Base-by-base conservation (phyloP, 1,140 invertebrate species). In the Drosophila azteca region DNA sequence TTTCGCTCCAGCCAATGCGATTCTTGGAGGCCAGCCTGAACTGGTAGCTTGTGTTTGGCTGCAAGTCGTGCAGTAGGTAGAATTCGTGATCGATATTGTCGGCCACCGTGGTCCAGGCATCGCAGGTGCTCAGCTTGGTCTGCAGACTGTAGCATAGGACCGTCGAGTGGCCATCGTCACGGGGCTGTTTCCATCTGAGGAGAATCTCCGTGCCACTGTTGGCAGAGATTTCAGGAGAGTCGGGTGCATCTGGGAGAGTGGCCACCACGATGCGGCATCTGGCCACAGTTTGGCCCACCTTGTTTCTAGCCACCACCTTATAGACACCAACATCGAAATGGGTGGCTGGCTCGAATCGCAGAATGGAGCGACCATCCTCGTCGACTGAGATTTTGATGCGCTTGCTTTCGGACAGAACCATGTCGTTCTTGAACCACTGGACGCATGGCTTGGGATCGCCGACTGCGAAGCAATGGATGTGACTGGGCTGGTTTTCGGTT, bases 361-460 rank as follows among this genome's bases (percentile, higher is more conserved):
- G 91, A 31, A 96, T 95, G 0, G 96, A 97, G 53, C 96, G 93
- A 0, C 97, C 97, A 35, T 96, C 94, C 22, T 95, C 94, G 63
- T 96, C 96, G 50, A 95, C 95, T 0, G 93, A 93, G 20, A 97
- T 95, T 87, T 95, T 96, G 41, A 97, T 94, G 55, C 97, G 93
- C 68, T 95, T 95, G 26, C 94, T 95, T 90, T 97, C 96, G 4
- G 95, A 94, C 4, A 98, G 92, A 41, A 98, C 96, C 84, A 96
- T 94, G 83, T 98, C 97, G 90, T 98, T 98, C 92, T 96, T 97
- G 92, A 97, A 99, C 98, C 98, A 99, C 74, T 98, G 97, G n/a
- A 99, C 95, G 46, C 94, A 92, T 0, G 98, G 98, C 82, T 95
- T 95, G 0, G 98, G 98, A 81, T 97, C 96, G 0, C 97, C 98